Conservation (phyloP, 1,140 invertebrate species). For the Polypedilum pembai region DNA sequence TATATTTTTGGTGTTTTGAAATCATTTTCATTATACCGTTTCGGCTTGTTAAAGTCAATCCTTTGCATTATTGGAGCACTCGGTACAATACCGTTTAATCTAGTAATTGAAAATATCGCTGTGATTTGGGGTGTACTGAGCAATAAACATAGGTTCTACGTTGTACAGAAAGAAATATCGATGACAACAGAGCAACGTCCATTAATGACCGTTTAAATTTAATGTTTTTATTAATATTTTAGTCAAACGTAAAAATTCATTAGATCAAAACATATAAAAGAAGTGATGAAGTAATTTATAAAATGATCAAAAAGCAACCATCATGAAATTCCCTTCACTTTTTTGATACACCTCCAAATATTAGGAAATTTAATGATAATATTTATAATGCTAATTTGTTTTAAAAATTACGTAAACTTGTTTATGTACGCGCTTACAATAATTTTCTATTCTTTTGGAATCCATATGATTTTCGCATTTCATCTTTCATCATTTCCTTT, state of each 20-base stretch:
- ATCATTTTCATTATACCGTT: slow-evolving; percentile 82
- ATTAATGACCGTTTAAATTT: slow-evolving; percentile 49
- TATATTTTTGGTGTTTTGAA: slow-evolving; percentile 94
- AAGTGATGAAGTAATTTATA: background rate
- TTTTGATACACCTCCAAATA: too few relatives aligned
- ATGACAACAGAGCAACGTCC: slow-evolving; percentile 38
- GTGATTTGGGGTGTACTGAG: slow-evolving; percentile 87
- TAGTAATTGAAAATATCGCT: slow-evolving; percentile 88
- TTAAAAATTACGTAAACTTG: too few relatives aligned
- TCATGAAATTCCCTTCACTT: too few relatives aligned
- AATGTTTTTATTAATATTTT: background rate
- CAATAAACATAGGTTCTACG: slow-evolving; percentile 91
- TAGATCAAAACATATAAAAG: background rate
- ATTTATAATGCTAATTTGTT: too few relatives aligned
- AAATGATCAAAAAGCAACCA: too few relatives aligned
- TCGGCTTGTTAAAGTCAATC: slow-evolving; percentile 70
- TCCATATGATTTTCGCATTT: too few relatives aligned
- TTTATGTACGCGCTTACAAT: too few relatives aligned
- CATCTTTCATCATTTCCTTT: too few relatives aligned
- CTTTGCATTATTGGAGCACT: slow-evolving; percentile 78
- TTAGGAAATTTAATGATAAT: too few relatives aligned
- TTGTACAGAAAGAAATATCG: slow-evolving; percentile 81
- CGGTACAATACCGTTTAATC: slow-evolving; percentile 81
- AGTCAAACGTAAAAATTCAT: background rate
- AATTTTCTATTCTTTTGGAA: too few relatives aligned